Evolutionary conservation across 1,140 invertebrate genomes (phyloP), one percentile per base, ranked within the genome.

Genomic region (Araneus ventricosus): DNA sequence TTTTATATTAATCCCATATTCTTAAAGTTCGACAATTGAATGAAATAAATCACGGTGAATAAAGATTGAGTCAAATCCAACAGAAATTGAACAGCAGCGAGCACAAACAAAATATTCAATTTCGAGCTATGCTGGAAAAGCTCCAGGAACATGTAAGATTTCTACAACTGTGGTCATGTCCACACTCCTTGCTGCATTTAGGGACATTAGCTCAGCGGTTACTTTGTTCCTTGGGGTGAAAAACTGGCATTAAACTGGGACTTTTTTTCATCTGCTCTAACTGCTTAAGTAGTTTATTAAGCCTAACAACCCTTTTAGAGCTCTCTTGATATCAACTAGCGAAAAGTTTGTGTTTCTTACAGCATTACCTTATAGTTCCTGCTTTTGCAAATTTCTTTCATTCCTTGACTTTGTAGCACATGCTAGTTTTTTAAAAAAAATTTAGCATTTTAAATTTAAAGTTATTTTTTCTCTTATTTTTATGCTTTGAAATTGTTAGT

Each of bases 131-230:
- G 96, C 96, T 98, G 94, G 97, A 98, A 95, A 97, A 96, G 95
- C 96, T 97, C 94, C 97, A 97, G 95, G 97, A 97, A 96, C 97
- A 97, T 96, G 97, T 97, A 95, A 97, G 97, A 97, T 93, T 88
- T 92, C 45, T 87, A 45, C 80, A 82, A 70, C 61, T 20, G 61
- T 88, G 41, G 39, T 39, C 22, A 82, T 37, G 27, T 61, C 79
- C 79, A 52, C 17, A 34, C 37, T 75, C n/a, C 39, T 90, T 61
- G 67, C 41, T 79, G 84, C 93, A 39, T 39, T 92, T 90, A 75
- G 39, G 75, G 75, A 52, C n/a, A 84, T 34, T 86, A 57, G 82
- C 37, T 70, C 27, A 57, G 67, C 59, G 24, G 34, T 27, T 67
- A 37, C n/a, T n/a, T 92, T 41, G 27, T 75, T 61, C 41, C 41